Evolutionary conservation across 2,888 invertebrate genomes (phyloP).

Genomic region (Lasioglossum pauxillum): DNA sequence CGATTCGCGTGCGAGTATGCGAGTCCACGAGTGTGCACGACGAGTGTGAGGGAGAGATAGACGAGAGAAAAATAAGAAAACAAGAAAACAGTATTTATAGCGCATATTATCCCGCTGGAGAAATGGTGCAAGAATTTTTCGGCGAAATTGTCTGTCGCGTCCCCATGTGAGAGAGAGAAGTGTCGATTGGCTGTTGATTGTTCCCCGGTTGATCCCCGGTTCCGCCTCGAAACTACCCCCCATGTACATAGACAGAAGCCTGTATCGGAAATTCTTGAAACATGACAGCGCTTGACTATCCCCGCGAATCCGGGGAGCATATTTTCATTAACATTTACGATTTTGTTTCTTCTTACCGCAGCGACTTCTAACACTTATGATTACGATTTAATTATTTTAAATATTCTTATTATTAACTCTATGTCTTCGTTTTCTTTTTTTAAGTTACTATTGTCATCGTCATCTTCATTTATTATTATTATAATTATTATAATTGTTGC

Average conservation of each 20-base stretch:
- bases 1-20: not conserved
- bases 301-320: not conserved
- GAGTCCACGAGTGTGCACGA: not conserved
- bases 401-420: conserved; percentile 35
- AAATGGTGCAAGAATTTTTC: not conserved
- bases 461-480: conserved; percentile 37
- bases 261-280: not conserved
- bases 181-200: conserved; percentile 42
- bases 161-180: conserved; percentile 17
- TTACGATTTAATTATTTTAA: conserved; percentile 15
- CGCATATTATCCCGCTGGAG: conserved; percentile 27
- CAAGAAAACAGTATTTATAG: conserved; percentile 47
- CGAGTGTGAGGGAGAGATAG: not conserved
- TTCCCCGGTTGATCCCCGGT: not conserved
- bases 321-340: conserved; percentile 20
- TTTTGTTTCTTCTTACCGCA: conserved; percentile 56
- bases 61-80: not conserved
- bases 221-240: not conserved
- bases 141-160: not conserved
- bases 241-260: conserved; percentile 18
- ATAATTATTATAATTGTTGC: conserved; percentile 40
- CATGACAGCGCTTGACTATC: not conserved
- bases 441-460: conserved; percentile 33
- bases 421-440: conserved; percentile 40
- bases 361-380: conserved; percentile 46